Evolutionary conservation across 2,113 vertebrate genomes (phyloP), one percentile per base, ranked within the genome.

Genomic region (Myocastor coypus): DNA sequence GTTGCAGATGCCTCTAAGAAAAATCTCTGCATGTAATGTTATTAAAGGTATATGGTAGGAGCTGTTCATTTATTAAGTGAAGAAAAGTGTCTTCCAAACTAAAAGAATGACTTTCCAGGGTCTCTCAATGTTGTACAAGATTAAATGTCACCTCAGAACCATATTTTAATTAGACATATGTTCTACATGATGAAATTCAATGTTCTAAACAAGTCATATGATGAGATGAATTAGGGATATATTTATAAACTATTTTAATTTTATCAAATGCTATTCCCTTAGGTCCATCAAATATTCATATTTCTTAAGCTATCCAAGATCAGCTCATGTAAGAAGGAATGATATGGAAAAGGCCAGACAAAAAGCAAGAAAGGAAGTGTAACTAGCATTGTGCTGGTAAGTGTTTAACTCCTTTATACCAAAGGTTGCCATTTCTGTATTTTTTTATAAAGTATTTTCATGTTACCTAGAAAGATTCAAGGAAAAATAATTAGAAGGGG

Each of bases 181-280:
- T 55, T 95, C 57, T 89, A 75, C 20, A 6, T 78, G 52, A 59
- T 94, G 26, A 64, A 92, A 90, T 83, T 86, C 83, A 55, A 66
- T 78, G 46, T 77, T 90, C 34, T 84, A 84, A 80, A 77, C 42
- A 92, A 90, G 6, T 77, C 69, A 87, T 63, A 34, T 0, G 26
- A 34, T 55, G 73, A 3, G n/a, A 66, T 78, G 64, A 66, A 85
- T 55, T 94, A 40, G 16, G 17, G 11, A 46, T 37, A 52, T 50
- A 20, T 64, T 93, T 92, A 63, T 34, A 71, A 69, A 64, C 80
- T 32, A 86, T 61, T 85, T 66, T 6, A 42, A 73, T 92, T 64
- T 89, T 32, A 52, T 77, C 40, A 85, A 55, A 42, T 26, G 1
- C 26, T 37, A 87, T 83, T 85, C 50, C n/a, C 11, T 8, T 71